Evolutionary conservation across 2,113 vertebrate species (phyloP), one percentile per base, ranked within the genome.

Genomic region (Chinchilla lanigera): DNA sequence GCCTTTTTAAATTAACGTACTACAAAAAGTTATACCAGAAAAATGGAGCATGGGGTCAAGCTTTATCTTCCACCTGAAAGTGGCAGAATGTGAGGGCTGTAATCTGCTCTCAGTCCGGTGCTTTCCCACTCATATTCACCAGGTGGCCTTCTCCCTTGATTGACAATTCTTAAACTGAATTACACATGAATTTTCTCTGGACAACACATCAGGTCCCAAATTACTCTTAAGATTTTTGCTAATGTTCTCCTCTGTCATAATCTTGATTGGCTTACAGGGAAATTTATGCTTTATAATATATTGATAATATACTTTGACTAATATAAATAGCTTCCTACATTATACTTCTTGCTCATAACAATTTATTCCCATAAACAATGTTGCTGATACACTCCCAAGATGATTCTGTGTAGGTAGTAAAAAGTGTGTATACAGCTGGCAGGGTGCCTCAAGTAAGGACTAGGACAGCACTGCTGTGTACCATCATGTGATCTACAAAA

Each of bases 271-370:
- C 35, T 86, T 75, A 83, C 16, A 75, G 60, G 22, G 80, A 95
- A 93, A 67, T n/a, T 38, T 86, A 24, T 35, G 67, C 24, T 86
- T 92, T 80, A 67, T 69, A 71, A 86, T 50, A 41, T 54, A 89
- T 19, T 85, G 63, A 67, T 77, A 83, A 30, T 90, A 94, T 67
- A 87, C 14, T 75, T 38, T 93, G 5, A 97, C 69, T 58, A 88
- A 95, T 83, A 83, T 26, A 87, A 95, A 86, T 93, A 93, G 81
- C 54, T 89, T 89, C 14, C 35, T 65, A 38, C 92, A 77, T 97
- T 75, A 61, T 89, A 56, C 86, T 87, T 87, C 84, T 91, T 9
- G 89, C 26, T 80, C 20, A 94, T 17, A 92, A 8, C 44, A 81
- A 89, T 69, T 93, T 3, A 67, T 92, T 93, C 60, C 81, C 71